Percentiles rank a stretch among this genome's conserved stretches.
These are phyloP conservation scores for Machimus rusticus DNA, from an alignment of 2,888 invertebrate genomes.

Conservation along the genomic window DNA sequence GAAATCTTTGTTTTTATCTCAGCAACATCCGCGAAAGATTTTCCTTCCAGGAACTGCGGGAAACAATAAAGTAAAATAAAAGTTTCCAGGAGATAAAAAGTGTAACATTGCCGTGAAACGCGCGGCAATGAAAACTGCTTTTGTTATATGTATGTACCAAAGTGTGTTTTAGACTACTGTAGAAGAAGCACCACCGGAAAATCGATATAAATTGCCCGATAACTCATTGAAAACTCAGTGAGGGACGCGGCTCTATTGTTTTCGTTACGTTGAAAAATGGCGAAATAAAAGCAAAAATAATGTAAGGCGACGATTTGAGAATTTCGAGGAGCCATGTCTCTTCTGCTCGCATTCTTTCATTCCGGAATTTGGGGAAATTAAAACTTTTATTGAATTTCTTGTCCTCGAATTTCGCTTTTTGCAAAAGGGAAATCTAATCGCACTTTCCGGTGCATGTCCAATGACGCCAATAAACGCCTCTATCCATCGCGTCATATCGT, in stretches of 20 bases:
- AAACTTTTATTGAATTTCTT: not conserved
- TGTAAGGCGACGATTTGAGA: not conserved
- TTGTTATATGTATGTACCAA: not conserved
- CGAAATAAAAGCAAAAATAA: not conserved
- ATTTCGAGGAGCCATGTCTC: not conserved
- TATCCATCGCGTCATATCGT: not conserved
- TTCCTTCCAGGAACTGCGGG: not conserved
- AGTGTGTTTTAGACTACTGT: not conserved
- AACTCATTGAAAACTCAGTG: slow-evolving; percentile 4
- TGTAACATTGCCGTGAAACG: not conserved
- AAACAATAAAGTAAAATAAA: slow-evolving; percentile 16
- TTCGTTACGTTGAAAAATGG: not conserved
- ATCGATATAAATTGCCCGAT: slow-evolving; percentile 14
- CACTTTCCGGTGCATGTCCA: not conserved
- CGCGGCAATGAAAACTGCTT: not conserved
- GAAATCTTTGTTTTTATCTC: not conserved
- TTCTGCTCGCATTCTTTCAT: not conserved
- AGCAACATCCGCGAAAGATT: not conserved
- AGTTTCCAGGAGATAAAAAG: slow-evolving; percentile 8
- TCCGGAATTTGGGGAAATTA: not conserved
- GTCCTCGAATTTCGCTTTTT: not conserved
- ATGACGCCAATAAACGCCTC: not conserved
- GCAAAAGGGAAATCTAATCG: not conserved
- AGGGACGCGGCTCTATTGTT: not conserved
- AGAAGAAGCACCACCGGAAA: not conserved